Conservation (phyloP, 2,797 vertebrate genomes). For the Takifugu rubripes region DNA sequence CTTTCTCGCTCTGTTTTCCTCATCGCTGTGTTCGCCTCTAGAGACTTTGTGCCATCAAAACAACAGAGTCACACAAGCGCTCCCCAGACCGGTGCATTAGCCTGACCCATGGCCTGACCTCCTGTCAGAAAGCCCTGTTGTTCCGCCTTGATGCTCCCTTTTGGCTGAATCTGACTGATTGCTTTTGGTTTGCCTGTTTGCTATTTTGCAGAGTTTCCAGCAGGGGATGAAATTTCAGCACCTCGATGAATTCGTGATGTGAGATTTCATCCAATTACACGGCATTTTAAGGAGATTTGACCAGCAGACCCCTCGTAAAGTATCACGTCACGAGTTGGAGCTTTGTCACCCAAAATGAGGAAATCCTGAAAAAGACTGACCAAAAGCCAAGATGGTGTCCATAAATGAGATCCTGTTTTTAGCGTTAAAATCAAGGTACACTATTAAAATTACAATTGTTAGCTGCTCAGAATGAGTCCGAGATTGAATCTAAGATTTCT, state of each 20-base stretch:
- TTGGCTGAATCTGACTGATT: slow-evolving; percentile 8
- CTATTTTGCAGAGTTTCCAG: background rate
- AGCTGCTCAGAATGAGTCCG: too few species aligned
- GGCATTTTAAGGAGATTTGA: too few species aligned
- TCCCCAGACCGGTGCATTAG: slow-evolving; percentile 42
- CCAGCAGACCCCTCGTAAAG: too few species aligned
- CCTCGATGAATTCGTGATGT: too few species aligned
- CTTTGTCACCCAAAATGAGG: too few species aligned
- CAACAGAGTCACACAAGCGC: slow-evolving; percentile 46
- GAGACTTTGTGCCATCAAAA: slow-evolving; percentile 67
- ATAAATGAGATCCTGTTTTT: too few species aligned
- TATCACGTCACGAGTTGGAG: too few species aligned
- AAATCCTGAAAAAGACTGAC: too few species aligned
- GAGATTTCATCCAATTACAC: too few species aligned
- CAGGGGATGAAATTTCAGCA: too few species aligned
- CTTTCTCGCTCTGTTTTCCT: slow-evolving; percentile 56
- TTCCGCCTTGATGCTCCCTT: slow-evolving; percentile 35
- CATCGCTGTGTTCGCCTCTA: slow-evolving; percentile 44
- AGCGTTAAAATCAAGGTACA: too few species aligned
- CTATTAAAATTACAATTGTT: slow-evolving; percentile 60
- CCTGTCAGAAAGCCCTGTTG: slow-evolving; percentile 42
- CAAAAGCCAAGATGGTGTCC: too few species aligned
- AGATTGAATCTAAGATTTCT: slow-evolving; percentile 9
- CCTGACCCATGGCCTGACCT: slow-evolving; percentile 57
- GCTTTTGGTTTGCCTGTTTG: background rate